These are phyloP conservation scores for Gallinago nigripennis DNA, from an alignment of 2,797 vertebrate genomes.

Conservation along the genomic window DNA sequence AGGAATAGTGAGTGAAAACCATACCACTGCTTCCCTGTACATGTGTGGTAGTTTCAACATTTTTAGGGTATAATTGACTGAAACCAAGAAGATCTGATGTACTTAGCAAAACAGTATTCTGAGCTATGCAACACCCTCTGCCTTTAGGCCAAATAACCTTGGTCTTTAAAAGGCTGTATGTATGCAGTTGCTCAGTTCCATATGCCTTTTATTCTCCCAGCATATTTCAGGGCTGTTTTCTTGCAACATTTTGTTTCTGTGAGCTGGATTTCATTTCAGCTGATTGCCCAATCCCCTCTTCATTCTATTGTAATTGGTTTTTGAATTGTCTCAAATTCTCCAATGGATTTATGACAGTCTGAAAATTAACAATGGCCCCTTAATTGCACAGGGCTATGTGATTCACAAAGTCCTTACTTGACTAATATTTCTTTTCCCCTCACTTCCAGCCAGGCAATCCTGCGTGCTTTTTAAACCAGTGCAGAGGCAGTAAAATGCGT, in stretches of 20 bases:
- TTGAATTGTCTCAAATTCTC: constrained; percentile 76
- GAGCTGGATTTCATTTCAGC: constrained; percentile 70
- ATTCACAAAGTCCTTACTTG: constrained; percentile 60
- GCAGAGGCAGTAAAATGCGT: constrained; percentile 52
- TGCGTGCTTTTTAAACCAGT: constrained; percentile 24
- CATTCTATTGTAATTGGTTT: constrained; percentile 72
- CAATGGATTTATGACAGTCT: constrained; percentile 72
- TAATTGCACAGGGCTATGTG: constrained; percentile 70
- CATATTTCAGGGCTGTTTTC: constrained; percentile 19
- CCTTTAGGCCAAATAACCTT: constrained; percentile 46
- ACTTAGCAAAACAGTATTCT: constrained; percentile 35
- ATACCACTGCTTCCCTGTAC: constrained; percentile 46
- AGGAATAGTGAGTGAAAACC: constrained; percentile 62
- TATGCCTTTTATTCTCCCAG: constrained; percentile 65
- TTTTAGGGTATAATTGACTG: constrained; percentile 61
- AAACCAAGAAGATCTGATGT: constrained; percentile 37
- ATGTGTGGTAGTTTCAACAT: constrained; percentile 46
- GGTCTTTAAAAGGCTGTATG: constrained; percentile 42
- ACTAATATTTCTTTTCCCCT: not conserved
- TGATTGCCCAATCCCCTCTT: constrained; percentile 74
- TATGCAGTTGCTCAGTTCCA: constrained; percentile 27
- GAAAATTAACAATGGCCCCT: constrained; percentile 72
- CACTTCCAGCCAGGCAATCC: constrained; percentile 13
- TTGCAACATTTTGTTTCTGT: constrained; percentile 67
- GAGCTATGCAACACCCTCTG: not conserved